These are phyloP conservation scores for Bujurquina vittata DNA, from an alignment of 2,113 vertebrate genomes.

Conservation along the genomic window DNA sequence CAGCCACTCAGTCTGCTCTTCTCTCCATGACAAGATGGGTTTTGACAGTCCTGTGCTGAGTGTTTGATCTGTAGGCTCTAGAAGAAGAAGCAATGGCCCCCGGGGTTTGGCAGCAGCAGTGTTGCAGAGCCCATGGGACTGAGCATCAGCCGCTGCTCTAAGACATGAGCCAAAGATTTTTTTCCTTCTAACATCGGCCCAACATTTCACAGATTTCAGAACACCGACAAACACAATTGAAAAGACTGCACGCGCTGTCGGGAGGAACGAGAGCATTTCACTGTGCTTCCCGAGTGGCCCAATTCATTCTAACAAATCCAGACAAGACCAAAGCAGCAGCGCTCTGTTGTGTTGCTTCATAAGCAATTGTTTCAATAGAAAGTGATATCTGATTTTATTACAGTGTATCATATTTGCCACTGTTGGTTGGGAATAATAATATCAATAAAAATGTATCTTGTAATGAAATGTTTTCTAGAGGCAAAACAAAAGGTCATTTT, in stretches of 20 bases:
- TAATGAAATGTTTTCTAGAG: slow-evolving; percentile 14
- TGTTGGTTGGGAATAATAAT: neutral
- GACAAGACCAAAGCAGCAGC: neutral
- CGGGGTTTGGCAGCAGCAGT: slow-evolving; percentile 43
- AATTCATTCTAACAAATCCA: slow-evolving; percentile 11
- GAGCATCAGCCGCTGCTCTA: slow-evolving; percentile 34
- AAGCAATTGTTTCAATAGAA: slow-evolving; percentile 15
- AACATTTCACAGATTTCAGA: neutral
- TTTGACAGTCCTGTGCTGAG: slow-evolving; percentile 49
- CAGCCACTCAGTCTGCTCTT: slow-evolving; percentile 18
- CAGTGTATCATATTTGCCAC: slow-evolving; percentile 10
- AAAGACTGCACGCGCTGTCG: slow-evolving; percentile 22
- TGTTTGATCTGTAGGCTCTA: slow-evolving; percentile 47
- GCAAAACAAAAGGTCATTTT: neutral
- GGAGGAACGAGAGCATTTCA: slow-evolving; percentile 41
- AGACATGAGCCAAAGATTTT: slow-evolving; percentile 27
- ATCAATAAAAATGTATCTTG: slow-evolving; percentile 35
- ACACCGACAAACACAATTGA: neutral
- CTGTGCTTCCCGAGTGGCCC: slow-evolving; percentile 11
- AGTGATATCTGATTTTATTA: neutral
- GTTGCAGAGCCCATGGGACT: slow-evolving; percentile 33
- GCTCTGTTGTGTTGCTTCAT: neutral
- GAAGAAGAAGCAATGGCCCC: slow-evolving; percentile 34
- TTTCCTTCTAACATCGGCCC: neutral
- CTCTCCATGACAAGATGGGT: slow-evolving; percentile 18